A percentile compares a stretch with the other conserved stretches of the same genome.
Conservation (phyloP, 2,888 invertebrate genomes). For the Buathra laborator region DNA sequence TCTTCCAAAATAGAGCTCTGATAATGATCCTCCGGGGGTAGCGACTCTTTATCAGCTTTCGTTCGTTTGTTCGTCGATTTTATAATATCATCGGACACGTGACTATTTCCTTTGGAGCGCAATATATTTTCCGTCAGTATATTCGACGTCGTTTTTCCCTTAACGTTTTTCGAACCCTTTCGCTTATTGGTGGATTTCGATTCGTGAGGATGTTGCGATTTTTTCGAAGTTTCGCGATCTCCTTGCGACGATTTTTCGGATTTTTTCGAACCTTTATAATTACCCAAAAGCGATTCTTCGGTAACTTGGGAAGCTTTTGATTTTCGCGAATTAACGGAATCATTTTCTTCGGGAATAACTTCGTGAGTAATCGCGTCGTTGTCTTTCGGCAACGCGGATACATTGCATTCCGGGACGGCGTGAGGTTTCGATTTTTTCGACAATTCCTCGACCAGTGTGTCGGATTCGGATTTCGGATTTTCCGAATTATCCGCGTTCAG, state of each 20-base stretch:
- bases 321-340: conserved; percentile 68
- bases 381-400: conserved; percentile 1
- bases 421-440: conserved; percentile 78
- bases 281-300: conserved; percentile 71
- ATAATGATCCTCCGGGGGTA: conserved; percentile 72
- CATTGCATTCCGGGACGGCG: not conserved
- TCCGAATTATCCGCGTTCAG: conserved; percentile 70
- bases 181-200: conserved; percentile 79
- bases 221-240: conserved; percentile 76
- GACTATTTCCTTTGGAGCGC: conserved; percentile 74
- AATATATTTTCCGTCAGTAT: conserved; percentile 76
- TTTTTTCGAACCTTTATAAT: conserved; percentile 73
- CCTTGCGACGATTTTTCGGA: conserved; percentile 71
- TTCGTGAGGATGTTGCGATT: conserved; percentile 72
- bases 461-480: conserved; percentile 80
- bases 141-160: conserved; percentile 75
- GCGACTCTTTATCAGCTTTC: conserved; percentile 75
- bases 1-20: conserved; percentile 77
- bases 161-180: conserved; percentile 79
- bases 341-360: conserved; percentile 49
- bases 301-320: conserved; percentile 75
- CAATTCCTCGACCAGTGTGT: conserved; percentile 81
- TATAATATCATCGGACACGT: conserved; percentile 74
- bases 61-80: conserved; percentile 79
- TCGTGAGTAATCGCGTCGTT: conserved; percentile 42